Base-by-base conservation (phyloP, 2,888 invertebrate genomes). In the Nomada fabriciana region DNA sequence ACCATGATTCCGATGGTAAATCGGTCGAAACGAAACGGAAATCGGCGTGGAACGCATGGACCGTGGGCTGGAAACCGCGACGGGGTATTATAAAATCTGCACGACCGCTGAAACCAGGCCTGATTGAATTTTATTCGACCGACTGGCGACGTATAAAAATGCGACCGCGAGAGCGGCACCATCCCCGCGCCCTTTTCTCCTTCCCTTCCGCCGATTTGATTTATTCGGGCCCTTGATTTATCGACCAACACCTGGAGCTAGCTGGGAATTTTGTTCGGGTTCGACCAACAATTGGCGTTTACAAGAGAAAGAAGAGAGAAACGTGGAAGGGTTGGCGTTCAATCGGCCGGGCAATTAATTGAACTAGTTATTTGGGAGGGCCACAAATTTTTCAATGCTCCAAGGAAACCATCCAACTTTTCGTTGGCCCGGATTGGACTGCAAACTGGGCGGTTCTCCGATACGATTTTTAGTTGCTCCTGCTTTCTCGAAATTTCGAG, bases 201-300 rank as follows among this genome's bases (percentile, higher is more conserved):
- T 68, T 70, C 67, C 79, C 80, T 75, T 74, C 60, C 76, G 77
- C 79, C 69, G 84, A 82, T 84, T 84, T 79, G 82, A 84, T 84
- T 84, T 84, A 82, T 78, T 72, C 64, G 59, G 57, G 52, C 71
- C 59, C 55, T 52, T 81, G 83, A 83, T 83, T 83, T 82, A 83
- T 83, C 74, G 83, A 43, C 71, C 69, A 50, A 20, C 60, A 25
- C 59, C 65, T 71, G 36, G 52, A 55, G 20, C 29, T 57, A 9
- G 20, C 43, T 13, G 60, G 64, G 68, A 10, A 80, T 82, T 80
- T 80, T 72, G 72, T 59, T 76, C 70, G 70, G 36, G 25, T 63
- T 76, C 75, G 36, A 50, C 60, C 59, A 25, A 68, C 65, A 50
- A 67, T 63, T 23, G 70, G 61, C 64, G 67, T 77, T 78, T 65